Evolutionary conservation across 2,797 vertebrate genomes (phyloP).

Genomic region (Chrosomus eos): DNA sequence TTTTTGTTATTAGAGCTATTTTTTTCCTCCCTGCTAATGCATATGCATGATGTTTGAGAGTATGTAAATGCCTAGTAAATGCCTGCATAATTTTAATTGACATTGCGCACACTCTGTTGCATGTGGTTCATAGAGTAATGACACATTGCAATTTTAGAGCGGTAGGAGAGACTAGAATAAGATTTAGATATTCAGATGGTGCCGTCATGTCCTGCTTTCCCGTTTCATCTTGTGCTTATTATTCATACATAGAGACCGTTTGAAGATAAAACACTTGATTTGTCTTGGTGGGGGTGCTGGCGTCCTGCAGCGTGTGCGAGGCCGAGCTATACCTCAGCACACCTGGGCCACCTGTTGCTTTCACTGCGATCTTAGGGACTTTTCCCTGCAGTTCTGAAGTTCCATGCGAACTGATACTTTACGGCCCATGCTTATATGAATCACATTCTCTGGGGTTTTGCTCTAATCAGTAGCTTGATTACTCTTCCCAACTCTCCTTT

Average conservation of each 20-base stretch:
- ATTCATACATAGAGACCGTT: slow-evolving; percentile 55
- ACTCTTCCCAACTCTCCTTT: slow-evolving; percentile 18
- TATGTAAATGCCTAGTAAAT: slow-evolving; percentile 47
- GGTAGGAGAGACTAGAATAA: background rate
- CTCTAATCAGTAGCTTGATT: slow-evolving; percentile 41
- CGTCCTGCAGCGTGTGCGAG: slow-evolving; percentile 50
- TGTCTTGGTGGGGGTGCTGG: slow-evolving; percentile 66
- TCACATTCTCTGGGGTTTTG: slow-evolving; percentile 63
- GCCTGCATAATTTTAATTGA: slow-evolving; percentile 46
- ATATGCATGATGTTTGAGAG: slow-evolving; percentile 48
- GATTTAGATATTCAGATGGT: slow-evolving; percentile 50
- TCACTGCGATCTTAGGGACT: slow-evolving; percentile 64
- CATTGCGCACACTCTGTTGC: slow-evolving; percentile 25
- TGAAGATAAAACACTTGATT: slow-evolving; percentile 72
- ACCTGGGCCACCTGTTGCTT: slow-evolving; percentile 71
- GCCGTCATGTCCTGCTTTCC: slow-evolving; percentile 45
- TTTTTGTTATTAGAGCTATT: slow-evolving; percentile 32
- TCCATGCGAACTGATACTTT: slow-evolving; percentile 60
- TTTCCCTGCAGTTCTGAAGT: slow-evolving; percentile 64
- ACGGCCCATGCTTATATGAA: slow-evolving; percentile 65
- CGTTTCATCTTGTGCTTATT: slow-evolving; percentile 61
- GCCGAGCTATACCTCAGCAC: slow-evolving; percentile 65
- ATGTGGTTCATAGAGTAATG: slow-evolving; percentile 32
- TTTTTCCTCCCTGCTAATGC: slow-evolving; percentile 43
- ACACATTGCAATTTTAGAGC: slow-evolving; percentile 19